Evolutionary conservation across 2,113 vertebrate genomes (phyloP).

Genomic region (Oryzias woworae): DNA sequence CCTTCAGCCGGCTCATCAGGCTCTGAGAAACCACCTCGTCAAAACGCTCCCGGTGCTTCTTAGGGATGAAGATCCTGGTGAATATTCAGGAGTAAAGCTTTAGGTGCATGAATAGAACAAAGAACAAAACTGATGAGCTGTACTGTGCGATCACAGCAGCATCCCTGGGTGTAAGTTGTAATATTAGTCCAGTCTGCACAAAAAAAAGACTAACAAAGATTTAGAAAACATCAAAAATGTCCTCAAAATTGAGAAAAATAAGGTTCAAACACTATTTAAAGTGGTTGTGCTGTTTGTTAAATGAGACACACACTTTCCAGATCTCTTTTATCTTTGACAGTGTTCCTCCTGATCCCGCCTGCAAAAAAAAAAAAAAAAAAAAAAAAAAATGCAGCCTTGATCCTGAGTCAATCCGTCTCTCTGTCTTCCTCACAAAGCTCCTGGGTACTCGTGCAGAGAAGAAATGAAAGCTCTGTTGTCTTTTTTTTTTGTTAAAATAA

Average conservation of each 20-base stretch:
- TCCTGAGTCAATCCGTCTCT: constrained; percentile 14
- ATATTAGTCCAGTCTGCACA: constrained; percentile 28
- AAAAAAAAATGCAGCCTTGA: constrained; percentile 12
- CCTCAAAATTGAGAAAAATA: constrained; percentile 38
- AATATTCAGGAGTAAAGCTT: constrained; percentile 49
- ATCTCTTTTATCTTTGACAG: constrained; percentile 21
- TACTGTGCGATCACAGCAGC: constrained; percentile 35
- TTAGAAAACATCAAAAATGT: constrained; percentile 32
- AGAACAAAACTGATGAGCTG: constrained; percentile 25
- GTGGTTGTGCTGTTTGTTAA: constrained; percentile 9
- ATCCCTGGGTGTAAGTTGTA: constrained; percentile 48
- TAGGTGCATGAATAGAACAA: constrained; percentile 1
- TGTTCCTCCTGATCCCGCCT: constrained; percentile 10
- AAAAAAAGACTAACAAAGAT: constrained; percentile 13
- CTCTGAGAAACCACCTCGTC: constrained; percentile 96
- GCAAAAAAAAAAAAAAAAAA: constrained; percentile 11
- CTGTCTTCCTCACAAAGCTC: constrained; percentile 31
- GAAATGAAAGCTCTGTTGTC: constrained; percentile 22
- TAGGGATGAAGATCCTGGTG: constrained; percentile 96
- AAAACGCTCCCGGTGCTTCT: constrained; percentile 95
- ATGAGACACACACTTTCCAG: neutral
- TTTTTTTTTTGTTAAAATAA: constrained; percentile 13
- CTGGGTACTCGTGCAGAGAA: constrained; percentile 20
- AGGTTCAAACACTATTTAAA: constrained; percentile 7
- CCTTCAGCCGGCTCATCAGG: constrained; percentile 89